Evolutionary conservation across 1,140 invertebrate genomes (phyloP).

Genomic region (Tetramorium simillimum): DNA sequence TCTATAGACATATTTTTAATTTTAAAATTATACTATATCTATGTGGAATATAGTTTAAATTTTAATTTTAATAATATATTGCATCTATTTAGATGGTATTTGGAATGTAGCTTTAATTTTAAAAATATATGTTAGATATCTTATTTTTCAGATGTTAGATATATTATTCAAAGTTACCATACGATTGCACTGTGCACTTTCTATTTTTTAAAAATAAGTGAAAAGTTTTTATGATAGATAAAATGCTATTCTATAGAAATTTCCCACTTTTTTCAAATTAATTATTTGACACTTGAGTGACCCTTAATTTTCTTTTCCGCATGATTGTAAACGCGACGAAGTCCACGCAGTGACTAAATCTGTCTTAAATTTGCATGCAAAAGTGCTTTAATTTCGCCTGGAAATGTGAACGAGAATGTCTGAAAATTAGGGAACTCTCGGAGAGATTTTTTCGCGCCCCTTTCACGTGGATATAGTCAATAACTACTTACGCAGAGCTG

Average conservation of each 20-base stretch:
- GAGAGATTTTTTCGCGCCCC: background rate
- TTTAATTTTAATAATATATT: too few relatives aligned
- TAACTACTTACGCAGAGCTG: conserved; percentile 4
- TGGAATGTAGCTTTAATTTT: too few relatives aligned
- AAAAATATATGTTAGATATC: too few relatives aligned
- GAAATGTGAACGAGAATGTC: background rate
- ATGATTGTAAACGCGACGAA: background rate
- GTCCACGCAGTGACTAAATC: background rate
- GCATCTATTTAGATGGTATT: too few relatives aligned
- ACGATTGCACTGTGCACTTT: background rate
- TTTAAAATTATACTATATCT: too few relatives aligned
- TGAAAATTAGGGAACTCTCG: background rate
- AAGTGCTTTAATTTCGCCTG: conserved; percentile 3
- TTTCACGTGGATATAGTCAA: background rate
- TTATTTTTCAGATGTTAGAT: too few relatives aligned
- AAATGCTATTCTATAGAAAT: background rate
- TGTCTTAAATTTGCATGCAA: background rate
- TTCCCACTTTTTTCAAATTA: background rate
- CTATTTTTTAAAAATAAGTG: background rate
- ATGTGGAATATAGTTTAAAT: too few relatives aligned
- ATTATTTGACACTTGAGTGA: background rate
- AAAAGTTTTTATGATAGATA: background rate
- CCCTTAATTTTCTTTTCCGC: background rate
- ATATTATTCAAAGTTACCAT: too few relatives aligned
- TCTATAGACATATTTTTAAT: too few relatives aligned